Base-by-base conservation (phyloP, 2,888 invertebrate genomes). In the Heliconius ethilla region DNA sequence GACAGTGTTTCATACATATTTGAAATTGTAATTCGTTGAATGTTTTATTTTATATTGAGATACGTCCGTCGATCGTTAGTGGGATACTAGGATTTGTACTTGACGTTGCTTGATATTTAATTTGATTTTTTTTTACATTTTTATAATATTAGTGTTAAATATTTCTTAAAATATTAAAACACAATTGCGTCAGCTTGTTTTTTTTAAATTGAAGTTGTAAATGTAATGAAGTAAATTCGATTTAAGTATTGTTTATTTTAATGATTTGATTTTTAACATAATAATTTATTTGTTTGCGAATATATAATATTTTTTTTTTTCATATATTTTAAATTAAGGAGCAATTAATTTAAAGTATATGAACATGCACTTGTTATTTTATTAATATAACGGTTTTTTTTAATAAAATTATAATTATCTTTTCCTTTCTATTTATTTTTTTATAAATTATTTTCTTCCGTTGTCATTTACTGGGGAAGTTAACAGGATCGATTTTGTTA, bases 1-100 rank as follows among this genome's bases (percentile, higher is more conserved):
- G 75, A 77, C 59, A 55, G 65, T 65, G 55, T 76, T 76, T 66
- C 55, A 51, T 51, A 29, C 27, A 33, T 70, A 45, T 70, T 55
- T 72, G 27, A 72, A 72, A 72, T 72, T 72, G 33, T 72, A n/a
- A 55, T 72, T 55, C 33, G 13, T 33, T 72, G 72, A 72, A 55
- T 72, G 72, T 55, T 72, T 40, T 72, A 55, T 72, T 72, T 72
- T 59, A 33, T n/a, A 51, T 51, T 51, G 70, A 62, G 37, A 51
- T 55, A 0, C 18, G 33, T 59, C 13, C 55, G 55, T 33, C 22
- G 29, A 29, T 29, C 27, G 29, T 29, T 55, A 70, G 55, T 70
- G 51, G 22, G 11, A n/a, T 70, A 70, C 51, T 70, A 70, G 40
- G n/a, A 18, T 22, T 25, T 45, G 15, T 25, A 25, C 25, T 69